Conservation (phyloP, 1,140 invertebrate genomes). For the Pogonomyrmex californicus region DNA sequence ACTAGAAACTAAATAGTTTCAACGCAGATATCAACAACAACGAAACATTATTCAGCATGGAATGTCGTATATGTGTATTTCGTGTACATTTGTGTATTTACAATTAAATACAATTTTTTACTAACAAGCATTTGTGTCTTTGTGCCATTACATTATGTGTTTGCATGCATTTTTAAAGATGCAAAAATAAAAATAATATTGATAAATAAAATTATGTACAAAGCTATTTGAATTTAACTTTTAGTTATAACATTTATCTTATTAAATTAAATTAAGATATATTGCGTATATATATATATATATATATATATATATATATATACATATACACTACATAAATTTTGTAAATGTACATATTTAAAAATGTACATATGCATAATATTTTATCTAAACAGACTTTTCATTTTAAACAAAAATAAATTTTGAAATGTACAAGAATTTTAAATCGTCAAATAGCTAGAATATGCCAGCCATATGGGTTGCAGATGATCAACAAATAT, state of each 20-base stretch:
- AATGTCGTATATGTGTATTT: background rate
- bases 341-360: background rate
- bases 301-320: no score
- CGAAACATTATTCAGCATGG: background rate
- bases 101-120: conserved; percentile 11
- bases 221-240: background rate
- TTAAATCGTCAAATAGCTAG: background rate
- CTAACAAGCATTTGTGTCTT: background rate
- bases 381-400: background rate
- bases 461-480: background rate
- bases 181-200: background rate
- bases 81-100: background rate
- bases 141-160: background rate
- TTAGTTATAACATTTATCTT: background rate
- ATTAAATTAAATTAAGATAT: background rate
- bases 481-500: background rate
- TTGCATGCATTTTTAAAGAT: background rate
- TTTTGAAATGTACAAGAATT: background rate
- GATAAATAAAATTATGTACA: background rate
- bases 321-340: no score
- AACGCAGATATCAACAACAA: conserved; percentile 16
- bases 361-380: background rate
- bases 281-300: no score
- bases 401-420: background rate
- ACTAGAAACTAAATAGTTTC: background rate